Evolutionary conservation across 2,797 vertebrate species (phyloP).

Genomic region (Oreochromis mossambicus): DNA sequence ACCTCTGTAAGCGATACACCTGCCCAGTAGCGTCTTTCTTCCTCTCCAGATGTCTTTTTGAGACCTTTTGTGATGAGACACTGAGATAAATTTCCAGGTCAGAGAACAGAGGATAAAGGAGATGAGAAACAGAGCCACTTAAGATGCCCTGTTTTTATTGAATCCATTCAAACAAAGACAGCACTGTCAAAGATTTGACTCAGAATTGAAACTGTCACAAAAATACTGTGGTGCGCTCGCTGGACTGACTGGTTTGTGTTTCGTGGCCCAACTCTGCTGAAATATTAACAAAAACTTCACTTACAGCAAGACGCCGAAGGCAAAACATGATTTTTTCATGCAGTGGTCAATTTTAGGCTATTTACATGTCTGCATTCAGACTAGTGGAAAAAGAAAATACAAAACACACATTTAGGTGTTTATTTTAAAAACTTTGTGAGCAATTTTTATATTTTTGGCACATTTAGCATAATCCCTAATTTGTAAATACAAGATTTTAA

Average conservation of each 20-base stretch:
- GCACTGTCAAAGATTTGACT: neutral
- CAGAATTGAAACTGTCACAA: neutral
- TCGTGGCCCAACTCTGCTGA: neutral
- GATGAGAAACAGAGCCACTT: neutral
- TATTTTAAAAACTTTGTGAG: accelerated
- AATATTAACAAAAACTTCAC: neutral
- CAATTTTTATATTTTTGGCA: neutral
- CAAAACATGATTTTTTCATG: neutral
- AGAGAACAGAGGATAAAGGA: neutral
- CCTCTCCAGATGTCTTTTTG: neutral
- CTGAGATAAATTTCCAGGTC: neutral
- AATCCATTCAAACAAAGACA: neutral
- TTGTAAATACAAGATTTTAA: neutral
- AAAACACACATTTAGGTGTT: neutral
- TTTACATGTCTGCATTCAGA: neutral
- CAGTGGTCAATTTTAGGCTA: neutral
- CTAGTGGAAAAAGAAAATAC: neutral
- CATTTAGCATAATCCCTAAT: neutral
- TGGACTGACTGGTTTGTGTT: neutral
- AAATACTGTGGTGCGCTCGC: neutral
- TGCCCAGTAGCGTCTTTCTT: neutral
- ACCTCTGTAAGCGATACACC: neutral
- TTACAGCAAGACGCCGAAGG: neutral
- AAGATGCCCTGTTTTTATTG: neutral
- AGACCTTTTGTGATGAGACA: neutral